phyloP scores from a whole-genome alignment of 30 jellyfish, hydroid and myxozoan species.

The Pelagia noctiluca region DNA sequence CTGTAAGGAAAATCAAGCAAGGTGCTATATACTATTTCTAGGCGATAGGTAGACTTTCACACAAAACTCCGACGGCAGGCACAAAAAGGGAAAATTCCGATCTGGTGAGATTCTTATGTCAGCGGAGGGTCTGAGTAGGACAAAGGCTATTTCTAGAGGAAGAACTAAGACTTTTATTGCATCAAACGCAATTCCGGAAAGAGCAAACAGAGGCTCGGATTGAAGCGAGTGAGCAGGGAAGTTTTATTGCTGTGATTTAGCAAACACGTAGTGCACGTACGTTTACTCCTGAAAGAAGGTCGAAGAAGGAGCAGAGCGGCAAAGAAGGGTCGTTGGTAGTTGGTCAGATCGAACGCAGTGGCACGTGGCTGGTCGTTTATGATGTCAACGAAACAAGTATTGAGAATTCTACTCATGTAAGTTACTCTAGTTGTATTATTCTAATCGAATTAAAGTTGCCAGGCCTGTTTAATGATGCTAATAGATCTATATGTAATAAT shows the following conservation, averaged over 20 bases:
- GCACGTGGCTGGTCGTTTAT: too few species aligned
- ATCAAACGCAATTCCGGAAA: slow-evolving; percentile 74
- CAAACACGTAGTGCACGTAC: slow-evolving; percentile 55
- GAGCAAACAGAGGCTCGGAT: slow-evolving; percentile 53
- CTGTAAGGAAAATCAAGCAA: background rate
- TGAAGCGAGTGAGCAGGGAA: slow-evolving; percentile 38
- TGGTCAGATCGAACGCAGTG: too few species aligned
- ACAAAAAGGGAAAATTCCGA: slow-evolving; percentile 8
- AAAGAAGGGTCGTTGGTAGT: too few species aligned
- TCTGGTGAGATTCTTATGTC: slow-evolving; percentile 5
- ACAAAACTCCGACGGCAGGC: background rate
- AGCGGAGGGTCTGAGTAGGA: slow-evolving; percentile 8
- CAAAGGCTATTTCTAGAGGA: slow-evolving; percentile 3
- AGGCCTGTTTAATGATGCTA: too few species aligned
- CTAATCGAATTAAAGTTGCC: too few species aligned
- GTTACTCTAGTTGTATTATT: background rate
- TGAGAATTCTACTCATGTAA: background rate
- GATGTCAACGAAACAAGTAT: background rate
- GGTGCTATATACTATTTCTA: slow-evolving; percentile 18
- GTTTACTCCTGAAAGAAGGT: too few species aligned
- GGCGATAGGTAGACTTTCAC: slow-evolving; percentile 29
- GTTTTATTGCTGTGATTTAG: slow-evolving; percentile 39
- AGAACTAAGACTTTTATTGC: slow-evolving; percentile 10
- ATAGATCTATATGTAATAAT: too few species aligned
- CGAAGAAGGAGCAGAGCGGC: too few species aligned